Evolutionary conservation across 2,113 vertebrate species (phyloP).

Genomic region (Leptobrachium ailaonicum): DNA sequence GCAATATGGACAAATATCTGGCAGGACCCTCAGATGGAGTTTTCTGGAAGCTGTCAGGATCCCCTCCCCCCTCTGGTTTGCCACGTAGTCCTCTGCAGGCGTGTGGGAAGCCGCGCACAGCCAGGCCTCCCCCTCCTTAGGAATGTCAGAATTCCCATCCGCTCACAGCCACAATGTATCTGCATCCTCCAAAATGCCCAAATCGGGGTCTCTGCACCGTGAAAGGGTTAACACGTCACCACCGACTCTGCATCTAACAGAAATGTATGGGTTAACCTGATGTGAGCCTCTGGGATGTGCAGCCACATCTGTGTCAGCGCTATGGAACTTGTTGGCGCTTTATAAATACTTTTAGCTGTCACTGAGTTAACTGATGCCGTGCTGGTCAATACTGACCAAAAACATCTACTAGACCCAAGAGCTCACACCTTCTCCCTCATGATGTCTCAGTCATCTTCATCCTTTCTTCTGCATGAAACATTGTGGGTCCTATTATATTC

Average conservation of each 20-base stretch:
- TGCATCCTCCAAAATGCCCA: background rate
- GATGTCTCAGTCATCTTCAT: too few relatives aligned
- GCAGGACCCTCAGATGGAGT: background rate
- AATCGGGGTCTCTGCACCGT: too few relatives aligned
- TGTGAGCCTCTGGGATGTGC: background rate
- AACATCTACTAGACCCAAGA: too few relatives aligned
- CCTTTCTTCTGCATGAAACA: too few relatives aligned
- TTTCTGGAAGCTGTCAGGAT: background rate
- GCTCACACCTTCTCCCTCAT: too few relatives aligned
- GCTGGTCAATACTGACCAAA: too few relatives aligned
- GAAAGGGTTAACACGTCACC: background rate
- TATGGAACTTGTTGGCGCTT: too few relatives aligned
- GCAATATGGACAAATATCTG: background rate
- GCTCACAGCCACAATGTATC: background rate
- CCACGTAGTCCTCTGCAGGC: slow-evolving; percentile 22
- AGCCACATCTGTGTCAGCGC: too few relatives aligned
- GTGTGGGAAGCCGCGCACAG: slow-evolving; percentile 10
- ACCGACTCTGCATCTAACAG: background rate
- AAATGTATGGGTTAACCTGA: background rate
- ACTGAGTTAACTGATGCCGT: too few relatives aligned
- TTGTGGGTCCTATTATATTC: too few relatives aligned
- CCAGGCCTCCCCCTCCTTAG: slow-evolving; percentile 5
- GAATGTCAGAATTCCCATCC: background rate
- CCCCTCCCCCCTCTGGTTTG: slow-evolving; percentile 10
- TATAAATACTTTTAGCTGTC: too few relatives aligned